Conservation (phyloP, 2,888 invertebrate genomes). For the Chaitophorus viminalis region DNA sequence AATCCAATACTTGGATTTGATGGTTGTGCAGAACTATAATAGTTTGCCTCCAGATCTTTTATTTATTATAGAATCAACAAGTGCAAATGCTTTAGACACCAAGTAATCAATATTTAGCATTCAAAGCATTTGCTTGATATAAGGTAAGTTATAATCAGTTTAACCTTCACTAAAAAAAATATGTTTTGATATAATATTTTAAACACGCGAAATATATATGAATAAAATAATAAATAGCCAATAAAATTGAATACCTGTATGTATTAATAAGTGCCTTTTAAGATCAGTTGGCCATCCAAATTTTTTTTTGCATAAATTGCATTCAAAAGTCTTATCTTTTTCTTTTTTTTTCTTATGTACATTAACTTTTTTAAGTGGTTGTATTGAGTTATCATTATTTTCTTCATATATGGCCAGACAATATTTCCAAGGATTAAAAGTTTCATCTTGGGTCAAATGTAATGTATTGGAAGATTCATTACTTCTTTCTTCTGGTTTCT, state of each 20-base stretch:
- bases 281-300: slow-evolving; percentile 69
- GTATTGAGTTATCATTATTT: slow-evolving; percentile 2
- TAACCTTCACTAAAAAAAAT: neutral
- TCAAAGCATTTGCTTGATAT: no score
- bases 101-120: no score
- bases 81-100: no score
- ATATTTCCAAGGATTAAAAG: slow-evolving; percentile 52
- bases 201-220: neutral
- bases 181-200: neutral
- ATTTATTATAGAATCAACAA: no score
- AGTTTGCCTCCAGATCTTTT: neutral
- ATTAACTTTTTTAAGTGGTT: slow-evolving; percentile 15
- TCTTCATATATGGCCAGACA: slow-evolving; percentile 45
- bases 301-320: slow-evolving; percentile 67
- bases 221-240: neutral
- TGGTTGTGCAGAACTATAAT: neutral
- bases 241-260: slow-evolving; percentile 66
- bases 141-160: no score
- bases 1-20: neutral
- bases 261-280: slow-evolving; percentile 68
- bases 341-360: slow-evolving; percentile 33
- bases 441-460: slow-evolving; percentile 29
- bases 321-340: slow-evolving; percentile 63
- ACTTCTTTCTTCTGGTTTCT: neutral
- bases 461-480: slow-evolving; percentile 13